Base-by-base conservation (phyloP, 2,888 invertebrate genomes). In the Drosophila kuntzei region DNA sequence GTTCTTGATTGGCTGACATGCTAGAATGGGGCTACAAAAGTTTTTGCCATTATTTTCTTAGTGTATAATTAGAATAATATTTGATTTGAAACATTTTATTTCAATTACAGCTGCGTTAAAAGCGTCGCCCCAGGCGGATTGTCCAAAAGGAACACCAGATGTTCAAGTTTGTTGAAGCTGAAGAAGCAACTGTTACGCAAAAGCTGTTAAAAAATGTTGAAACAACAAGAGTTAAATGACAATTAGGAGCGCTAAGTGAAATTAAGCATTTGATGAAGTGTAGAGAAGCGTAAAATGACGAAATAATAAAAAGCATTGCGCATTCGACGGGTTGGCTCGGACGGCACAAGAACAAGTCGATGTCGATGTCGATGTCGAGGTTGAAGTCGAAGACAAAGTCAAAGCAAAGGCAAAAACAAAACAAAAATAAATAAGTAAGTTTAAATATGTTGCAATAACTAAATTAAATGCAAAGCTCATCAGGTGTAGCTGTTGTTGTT, bases 11-110 rank as follows among this genome's bases (percentile, higher is more conserved):
- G 20, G 4, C 22, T 36, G 7, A 20, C n/a, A 25, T 27, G 5
- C 12, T 16, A 50, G 37, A 29, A 34, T 20, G 50, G 20, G 46
- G 20, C 14, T 18, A 20, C 47, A 49, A 68, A 82, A 74, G 66
- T 68, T 87, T 77, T 58, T 61, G n/a, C 72, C 83, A 75, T 77
- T 88, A 74, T 88, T 88, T 87, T 87, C 80, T 58, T 76, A 77
- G 73, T 68, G 70, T 57, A 79, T 89, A 89, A 86, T 89, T 87
- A 85, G 79, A 85, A 86, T 85, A 86, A 89, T 87, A 89, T 87
- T 89, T 86, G 77, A 84, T 76, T 87, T 79, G 71, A 76, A 89
- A 86, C 87, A 89, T 87, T 89, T 86, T 85, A 89, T 89, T 86
- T 89, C 89, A 89, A 86, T 86, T 89, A 84, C 71, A 72, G 58